These are phyloP conservation scores for Octodon degus DNA, from an alignment of 2,113 vertebrate genomes.

Conservation along the genomic window DNA sequence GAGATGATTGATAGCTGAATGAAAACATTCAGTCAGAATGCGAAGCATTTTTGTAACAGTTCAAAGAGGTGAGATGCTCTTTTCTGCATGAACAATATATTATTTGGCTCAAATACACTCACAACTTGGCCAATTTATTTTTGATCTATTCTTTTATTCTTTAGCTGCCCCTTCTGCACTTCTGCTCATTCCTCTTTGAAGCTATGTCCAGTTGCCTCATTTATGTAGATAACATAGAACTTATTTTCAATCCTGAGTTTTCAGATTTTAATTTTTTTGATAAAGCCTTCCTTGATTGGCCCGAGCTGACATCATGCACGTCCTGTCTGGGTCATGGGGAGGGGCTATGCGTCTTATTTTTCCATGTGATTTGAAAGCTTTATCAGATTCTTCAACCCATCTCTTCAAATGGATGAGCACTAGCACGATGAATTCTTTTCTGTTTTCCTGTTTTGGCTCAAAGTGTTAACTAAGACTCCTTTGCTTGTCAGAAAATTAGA, in stretches of 20 bases:
- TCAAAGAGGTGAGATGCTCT: slow-evolving; percentile 54
- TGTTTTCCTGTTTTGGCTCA: background rate
- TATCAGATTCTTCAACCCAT: background rate
- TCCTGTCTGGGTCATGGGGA: background rate
- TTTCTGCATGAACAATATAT: slow-evolving; percentile 55
- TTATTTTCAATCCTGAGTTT: background rate
- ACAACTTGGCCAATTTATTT: background rate
- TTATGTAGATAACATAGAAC: background rate
- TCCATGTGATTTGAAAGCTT: background rate
- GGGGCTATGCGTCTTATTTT: background rate
- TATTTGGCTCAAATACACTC: slow-evolving; percentile 22
- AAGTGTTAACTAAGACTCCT: background rate
- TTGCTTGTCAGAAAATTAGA: background rate
- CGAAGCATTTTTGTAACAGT: slow-evolving; percentile 56
- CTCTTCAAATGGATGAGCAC: background rate
- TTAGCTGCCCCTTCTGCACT: background rate
- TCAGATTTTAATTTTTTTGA: background rate
- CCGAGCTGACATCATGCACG: background rate
- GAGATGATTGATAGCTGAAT: slow-evolving; percentile 64
- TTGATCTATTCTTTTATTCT: background rate
- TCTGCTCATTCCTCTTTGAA: background rate
- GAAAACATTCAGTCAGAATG: slow-evolving; percentile 67
- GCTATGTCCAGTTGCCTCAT: background rate
- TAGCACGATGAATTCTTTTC: background rate
- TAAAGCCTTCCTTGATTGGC: background rate